Base-by-base conservation (phyloP, 2,113 vertebrate genomes). In the Alaudala cheleensis region DNA sequence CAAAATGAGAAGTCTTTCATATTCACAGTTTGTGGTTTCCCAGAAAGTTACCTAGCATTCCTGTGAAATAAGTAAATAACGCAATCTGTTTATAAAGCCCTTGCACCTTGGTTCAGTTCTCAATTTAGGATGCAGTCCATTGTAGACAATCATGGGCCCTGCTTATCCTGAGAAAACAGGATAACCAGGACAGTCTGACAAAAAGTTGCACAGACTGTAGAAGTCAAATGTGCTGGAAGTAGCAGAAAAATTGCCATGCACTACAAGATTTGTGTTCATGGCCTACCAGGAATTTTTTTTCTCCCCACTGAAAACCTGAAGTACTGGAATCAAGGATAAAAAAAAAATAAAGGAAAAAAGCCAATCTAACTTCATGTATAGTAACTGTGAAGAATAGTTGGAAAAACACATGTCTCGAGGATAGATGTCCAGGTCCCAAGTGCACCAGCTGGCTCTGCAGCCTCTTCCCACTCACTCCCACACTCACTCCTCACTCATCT, bases 401-500 rank as follows among this genome's bases (percentile, higher is more conserved):
- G 81, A 47, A 73, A 67, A 74, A 54, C 50, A 12, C 3, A 8
- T 4, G 5, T 16, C 24, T 81, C 0, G 0, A 58, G 50, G 54
- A 33, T 25, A 31, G 39, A 31, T 31, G 54, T 44, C 18, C 37
- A 56, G 34, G 11, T 21, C 10, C 34, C 7, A 19, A n/a, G 24
- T 4, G 21, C 51, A 51, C 7, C 13, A 76, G 33, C 34, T 62
- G 44, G 49, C 33, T 69, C 70, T 69, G 54, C 54, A 78, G 45
- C 37, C 56, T 65, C 37, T n/a, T 45, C 40, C 14, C 18, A 72
- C 39, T 9, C 11, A 10, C 10, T 12, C 40, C 10, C 14, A n/a
- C n/a, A n/a, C 14, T 14, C 14, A 10, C 14, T 1, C 2, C 28
- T 8, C 9, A 7, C 9, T 19, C 1, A 4, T 1, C 29, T 39